These are phyloP conservation scores for Ochlodes sylvanus DNA, from an alignment of 2,888 invertebrate genomes.

Conservation along the genomic window DNA sequence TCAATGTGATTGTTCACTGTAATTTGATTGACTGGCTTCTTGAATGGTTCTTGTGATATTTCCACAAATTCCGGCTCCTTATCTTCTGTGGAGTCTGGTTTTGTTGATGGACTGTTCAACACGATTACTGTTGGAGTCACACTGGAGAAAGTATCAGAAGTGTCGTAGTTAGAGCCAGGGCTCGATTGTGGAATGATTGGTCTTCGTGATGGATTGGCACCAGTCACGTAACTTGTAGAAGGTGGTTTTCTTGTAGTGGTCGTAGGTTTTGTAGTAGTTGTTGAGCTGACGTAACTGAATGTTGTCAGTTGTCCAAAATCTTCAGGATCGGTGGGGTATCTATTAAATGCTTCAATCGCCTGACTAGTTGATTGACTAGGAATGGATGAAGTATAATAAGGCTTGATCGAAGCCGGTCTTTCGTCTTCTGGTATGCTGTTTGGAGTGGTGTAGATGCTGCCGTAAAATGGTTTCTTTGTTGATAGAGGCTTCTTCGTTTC, in stretches of 20 bases:
- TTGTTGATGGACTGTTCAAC: constrained; percentile 63
- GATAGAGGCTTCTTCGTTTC: constrained; percentile 56
- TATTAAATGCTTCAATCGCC: constrained; percentile 76
- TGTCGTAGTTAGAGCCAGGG: constrained; percentile 63
- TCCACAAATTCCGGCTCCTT: constrained; percentile 74
- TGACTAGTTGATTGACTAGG: constrained; percentile 78
- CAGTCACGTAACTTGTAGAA: constrained; percentile 79
- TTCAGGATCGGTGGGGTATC: constrained; percentile 73
- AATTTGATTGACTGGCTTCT: constrained; percentile 79
- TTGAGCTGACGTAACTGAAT: constrained; percentile 72
- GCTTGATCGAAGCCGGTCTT: constrained; percentile 56
- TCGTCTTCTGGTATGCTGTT: constrained; percentile 63
- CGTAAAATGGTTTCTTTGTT: constrained; percentile 59
- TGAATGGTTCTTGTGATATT: constrained; percentile 81
- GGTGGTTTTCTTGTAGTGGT: constrained; percentile 68
- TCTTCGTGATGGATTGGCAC: constrained; percentile 77
- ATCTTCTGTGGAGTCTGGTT: constrained; percentile 56
- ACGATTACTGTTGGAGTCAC: constrained; percentile 81
- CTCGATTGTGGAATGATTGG: constrained; percentile 65
- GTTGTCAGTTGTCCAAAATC: constrained; percentile 73
- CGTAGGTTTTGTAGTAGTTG: constrained; percentile 63
- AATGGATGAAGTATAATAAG: constrained; percentile 64
- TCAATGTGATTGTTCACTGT: constrained; percentile 87
- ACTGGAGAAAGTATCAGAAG: constrained; percentile 74
- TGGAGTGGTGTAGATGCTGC: constrained; percentile 61